Base-by-base conservation (phyloP, 2,888 invertebrate genomes). In the Villa cingulata region DNA sequence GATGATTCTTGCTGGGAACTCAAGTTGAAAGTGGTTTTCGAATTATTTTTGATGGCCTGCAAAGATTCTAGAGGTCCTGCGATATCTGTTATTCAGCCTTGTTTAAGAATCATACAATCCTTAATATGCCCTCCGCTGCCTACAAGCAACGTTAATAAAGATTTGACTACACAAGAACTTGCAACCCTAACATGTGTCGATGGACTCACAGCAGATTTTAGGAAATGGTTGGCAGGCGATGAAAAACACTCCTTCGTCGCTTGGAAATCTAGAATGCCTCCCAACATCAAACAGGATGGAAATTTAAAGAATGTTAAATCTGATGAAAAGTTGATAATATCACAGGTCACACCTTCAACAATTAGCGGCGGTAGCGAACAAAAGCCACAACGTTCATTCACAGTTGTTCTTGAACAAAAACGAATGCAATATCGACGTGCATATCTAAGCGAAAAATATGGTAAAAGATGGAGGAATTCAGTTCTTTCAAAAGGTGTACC, bases 1-100 rank as follows among this genome's bases (percentile, higher is more conserved):
- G 89, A 94, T 60, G 96, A 96, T 65, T 81, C 85, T 4, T 94
- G 92, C 63, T 96, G 96, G 96, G 95, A 96, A 64, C 81, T 85
- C 52, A 84, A 95, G 59, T 72, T 96, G 1, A 79, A 87, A 41
- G 85, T 87, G 62, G 86, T 94, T 51, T 85, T 95, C 71, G 82
- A 83, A 55, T 72, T 95, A 45, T 94, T 95, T 72, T 74, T 90
- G 47, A 77, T 81, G 70, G 84, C 86, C 5, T 82, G 82, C 55
- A 75, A 78, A 46, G 76, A 80, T 65, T 81, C 85, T 0, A 81
- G 83, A 51, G 88, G 86, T 59, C 87, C 89, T 0, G 83, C 87
- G 45, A 88, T 95, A 1, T 86, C 88, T 51, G 84, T 96, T 17
- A 86, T 92, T 52, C 73, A 96, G 53, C 96, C 96, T 0, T 95